phyloP scores from a whole-genome alignment of 2,797 vertebrate species.

The Cyclura pinguis region DNA sequence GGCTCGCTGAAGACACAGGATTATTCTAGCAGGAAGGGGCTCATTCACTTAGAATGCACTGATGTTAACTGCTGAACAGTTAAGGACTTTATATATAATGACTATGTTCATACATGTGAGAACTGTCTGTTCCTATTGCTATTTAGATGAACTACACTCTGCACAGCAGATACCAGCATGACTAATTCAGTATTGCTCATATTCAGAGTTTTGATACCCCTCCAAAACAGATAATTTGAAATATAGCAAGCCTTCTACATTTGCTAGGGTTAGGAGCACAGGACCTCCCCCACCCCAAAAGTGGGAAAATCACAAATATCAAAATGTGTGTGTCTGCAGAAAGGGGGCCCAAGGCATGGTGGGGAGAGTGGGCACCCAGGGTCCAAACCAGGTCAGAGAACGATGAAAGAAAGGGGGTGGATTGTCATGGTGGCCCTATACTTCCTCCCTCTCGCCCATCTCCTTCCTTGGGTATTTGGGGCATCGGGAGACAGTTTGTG shows the following conservation, averaged over 20 bases:
- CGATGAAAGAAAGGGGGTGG: too few relatives aligned
- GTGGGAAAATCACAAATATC: too few relatives aligned
- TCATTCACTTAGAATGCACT: neutral
- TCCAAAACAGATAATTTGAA: neutral
- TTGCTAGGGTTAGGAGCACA: too few relatives aligned
- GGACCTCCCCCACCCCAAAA: too few relatives aligned
- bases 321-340: too few relatives aligned
- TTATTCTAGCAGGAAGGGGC: neutral
- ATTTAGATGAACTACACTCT: neutral
- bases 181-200: neutral
- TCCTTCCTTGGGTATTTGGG: too few relatives aligned
- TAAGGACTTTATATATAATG: neutral
- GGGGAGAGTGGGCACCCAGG: too few relatives aligned
- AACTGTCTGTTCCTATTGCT: neutral
- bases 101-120: neutral
- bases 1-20: neutral
- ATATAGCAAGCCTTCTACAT: neutral
- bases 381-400: too few relatives aligned
- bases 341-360: too few relatives aligned
- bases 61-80: neutral
- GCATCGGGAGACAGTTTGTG: too few relatives aligned
- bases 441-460: too few relatives aligned
- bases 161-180: neutral
- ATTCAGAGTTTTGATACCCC: neutral
- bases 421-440: too few relatives aligned